Conservation (phyloP, 2,113 vertebrate species). For the Periophthalmodon schlosseri region DNA sequence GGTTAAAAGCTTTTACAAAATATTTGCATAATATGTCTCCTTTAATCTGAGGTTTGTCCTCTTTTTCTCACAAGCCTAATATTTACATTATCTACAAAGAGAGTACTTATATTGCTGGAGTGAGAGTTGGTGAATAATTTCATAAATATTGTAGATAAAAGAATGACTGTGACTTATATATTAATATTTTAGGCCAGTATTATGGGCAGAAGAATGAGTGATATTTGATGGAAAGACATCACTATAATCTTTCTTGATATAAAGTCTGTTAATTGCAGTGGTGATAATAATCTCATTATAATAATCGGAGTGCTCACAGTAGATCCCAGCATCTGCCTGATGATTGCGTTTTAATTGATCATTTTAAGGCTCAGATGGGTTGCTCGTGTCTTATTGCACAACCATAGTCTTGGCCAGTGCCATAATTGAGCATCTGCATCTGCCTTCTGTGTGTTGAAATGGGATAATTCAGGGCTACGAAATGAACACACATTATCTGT, state of each 20-base stretch:
- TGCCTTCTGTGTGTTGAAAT: conserved; percentile 11
- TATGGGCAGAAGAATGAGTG: not conserved
- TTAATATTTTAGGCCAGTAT: not conserved
- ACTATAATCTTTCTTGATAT: not conserved
- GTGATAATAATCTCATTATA: conserved; percentile 11
- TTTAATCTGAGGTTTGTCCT: too few species aligned
- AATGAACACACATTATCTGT: not conserved
- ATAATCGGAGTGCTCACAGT: not conserved
- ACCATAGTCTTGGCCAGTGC: conserved; percentile 5
- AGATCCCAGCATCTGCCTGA: conserved; percentile 5
- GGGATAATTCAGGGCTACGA: conserved; percentile 1
- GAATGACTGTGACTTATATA: not conserved
- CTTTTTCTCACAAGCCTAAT: too few species aligned
- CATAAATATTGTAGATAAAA: not conserved
- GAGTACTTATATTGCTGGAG: too few species aligned
- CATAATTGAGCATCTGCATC: conserved; percentile 11
- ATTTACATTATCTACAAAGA: too few species aligned
- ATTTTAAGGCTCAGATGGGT: conserved; percentile 12
- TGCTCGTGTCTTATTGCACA: conserved; percentile 5
- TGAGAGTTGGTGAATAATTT: not conserved
- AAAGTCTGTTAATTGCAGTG: conserved; percentile 7
- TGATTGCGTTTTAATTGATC: conserved; percentile 3
- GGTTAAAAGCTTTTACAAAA: too few species aligned
- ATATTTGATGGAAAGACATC: not conserved
- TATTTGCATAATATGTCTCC: too few species aligned